Percentiles rank a stretch among this genome's conserved stretches.
These are phyloP conservation scores for Artibeus jamaicensis DNA, from an alignment of 2,797 vertebrate species.

Conservation along the genomic window DNA sequence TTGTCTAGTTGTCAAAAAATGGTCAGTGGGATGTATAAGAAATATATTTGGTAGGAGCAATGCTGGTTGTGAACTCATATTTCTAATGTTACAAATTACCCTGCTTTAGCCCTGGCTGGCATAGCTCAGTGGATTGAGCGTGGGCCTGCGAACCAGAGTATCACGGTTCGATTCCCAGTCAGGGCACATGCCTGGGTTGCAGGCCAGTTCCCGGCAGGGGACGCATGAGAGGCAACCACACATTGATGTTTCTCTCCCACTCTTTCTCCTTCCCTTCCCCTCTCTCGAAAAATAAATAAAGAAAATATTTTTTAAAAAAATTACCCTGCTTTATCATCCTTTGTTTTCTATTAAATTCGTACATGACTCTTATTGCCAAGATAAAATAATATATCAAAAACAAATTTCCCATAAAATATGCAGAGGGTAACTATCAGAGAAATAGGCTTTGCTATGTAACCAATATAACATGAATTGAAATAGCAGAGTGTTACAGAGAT, in stretches of 20 bases:
- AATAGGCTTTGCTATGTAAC: neutral
- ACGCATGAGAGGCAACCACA: no score
- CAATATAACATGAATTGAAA: slow-evolving; percentile 14
- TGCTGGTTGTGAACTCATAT: neutral
- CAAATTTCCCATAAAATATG: slow-evolving; percentile 41
- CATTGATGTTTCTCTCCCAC: no score
- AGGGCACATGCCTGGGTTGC: no score
- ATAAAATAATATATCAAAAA: neutral
- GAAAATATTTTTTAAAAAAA: no score
- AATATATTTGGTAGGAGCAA: neutral
- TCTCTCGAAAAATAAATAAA: no score
- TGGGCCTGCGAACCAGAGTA: no score
- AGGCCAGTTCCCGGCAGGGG: no score
- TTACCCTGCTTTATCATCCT: neutral
- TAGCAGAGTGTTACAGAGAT: neutral
- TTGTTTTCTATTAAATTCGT: slow-evolving; percentile 18
- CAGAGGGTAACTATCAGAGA: neutral
- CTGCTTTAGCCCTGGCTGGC: no score
- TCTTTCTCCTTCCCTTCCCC: no score
- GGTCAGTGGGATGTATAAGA: neutral
- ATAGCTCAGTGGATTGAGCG: no score
- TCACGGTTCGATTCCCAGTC: no score
- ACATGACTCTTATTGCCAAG: neutral
- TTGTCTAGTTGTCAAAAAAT: neutral
- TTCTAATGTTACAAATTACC: neutral